Percentiles rank a stretch among this genome's conserved stretches.
Evolutionary conservation across 2,113 vertebrate genomes (phyloP).

Genomic region (Malurus alboscapulatus): DNA sequence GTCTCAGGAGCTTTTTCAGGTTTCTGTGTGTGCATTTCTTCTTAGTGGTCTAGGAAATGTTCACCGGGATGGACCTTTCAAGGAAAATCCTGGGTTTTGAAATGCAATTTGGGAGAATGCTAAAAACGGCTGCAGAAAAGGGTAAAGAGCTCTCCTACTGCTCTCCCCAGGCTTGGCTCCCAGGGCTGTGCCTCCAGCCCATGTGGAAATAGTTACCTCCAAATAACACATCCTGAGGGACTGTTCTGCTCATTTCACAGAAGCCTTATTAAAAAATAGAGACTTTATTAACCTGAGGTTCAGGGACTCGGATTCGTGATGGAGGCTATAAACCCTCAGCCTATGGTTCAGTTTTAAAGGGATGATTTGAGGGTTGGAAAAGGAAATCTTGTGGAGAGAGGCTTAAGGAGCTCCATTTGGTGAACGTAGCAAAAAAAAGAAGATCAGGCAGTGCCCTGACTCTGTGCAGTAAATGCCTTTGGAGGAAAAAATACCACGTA

Average conservation of each 20-base stretch:
- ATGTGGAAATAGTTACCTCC: slow-evolving; percentile 59
- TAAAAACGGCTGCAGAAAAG: slow-evolving; percentile 64
- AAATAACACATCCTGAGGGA: slow-evolving; percentile 47
- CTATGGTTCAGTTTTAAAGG: slow-evolving; percentile 50
- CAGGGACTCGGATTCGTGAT: slow-evolving; percentile 32
- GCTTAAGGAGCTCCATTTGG: slow-evolving; percentile 39
- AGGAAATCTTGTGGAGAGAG: slow-evolving; percentile 42
- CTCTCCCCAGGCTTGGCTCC: background rate
- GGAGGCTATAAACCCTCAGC: slow-evolving; percentile 42
- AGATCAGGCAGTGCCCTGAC: background rate
- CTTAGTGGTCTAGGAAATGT: slow-evolving; percentile 44
- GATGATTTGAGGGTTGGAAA: slow-evolving; percentile 26
- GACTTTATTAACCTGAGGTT: slow-evolving; percentile 67
- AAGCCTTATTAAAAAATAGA: slow-evolving; percentile 64
- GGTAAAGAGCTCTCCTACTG: slow-evolving; percentile 41
- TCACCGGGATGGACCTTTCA: slow-evolving; percentile 61
- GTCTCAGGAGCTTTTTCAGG: background rate
- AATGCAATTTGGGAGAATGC: slow-evolving; percentile 70
- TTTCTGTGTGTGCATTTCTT: background rate
- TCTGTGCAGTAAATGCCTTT: slow-evolving; percentile 21
- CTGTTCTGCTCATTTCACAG: slow-evolving; percentile 52
- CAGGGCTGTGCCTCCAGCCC: slow-evolving; percentile 1
- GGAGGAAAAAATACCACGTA: background rate
- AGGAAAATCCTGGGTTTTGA: slow-evolving; percentile 63
- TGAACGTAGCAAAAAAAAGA: slow-evolving; percentile 28